A percentile compares a stretch with the other conserved stretches of the same genome.
Evolutionary conservation across 1,140 invertebrate species (phyloP).

Genomic region (Armadillidium nasatum): DNA sequence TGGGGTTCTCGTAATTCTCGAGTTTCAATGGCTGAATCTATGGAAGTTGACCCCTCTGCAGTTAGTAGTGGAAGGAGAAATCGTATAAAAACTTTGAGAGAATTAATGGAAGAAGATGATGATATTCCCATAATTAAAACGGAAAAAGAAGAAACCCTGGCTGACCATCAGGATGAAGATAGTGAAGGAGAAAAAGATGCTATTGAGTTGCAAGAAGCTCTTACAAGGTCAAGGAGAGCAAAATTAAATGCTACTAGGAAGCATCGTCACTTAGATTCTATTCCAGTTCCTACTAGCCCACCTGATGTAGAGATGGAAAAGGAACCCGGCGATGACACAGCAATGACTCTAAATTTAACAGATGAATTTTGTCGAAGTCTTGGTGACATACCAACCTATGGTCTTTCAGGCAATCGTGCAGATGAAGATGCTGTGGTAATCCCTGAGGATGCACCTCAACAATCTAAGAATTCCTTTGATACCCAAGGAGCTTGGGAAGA

Average conservation of each 20-base stretch:
- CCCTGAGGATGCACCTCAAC: constrained; percentile 46
- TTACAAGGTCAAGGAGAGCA: constrained; percentile 36
- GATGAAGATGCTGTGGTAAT: constrained; percentile 73
- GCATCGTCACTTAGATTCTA: too few relatives aligned
- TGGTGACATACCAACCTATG: constrained; percentile 90
- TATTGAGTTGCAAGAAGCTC: constrained; percentile 41
- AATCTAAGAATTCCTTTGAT: constrained; percentile 44
- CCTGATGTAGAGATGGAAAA: too few relatives aligned
- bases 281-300: too few relatives aligned
- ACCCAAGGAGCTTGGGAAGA: constrained; percentile 64
- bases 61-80: background rate
- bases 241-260: constrained; percentile 20
- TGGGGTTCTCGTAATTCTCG: constrained; percentile 39
- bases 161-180: constrained; percentile 17
- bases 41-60: constrained; percentile 35
- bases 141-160: constrained; percentile 19
- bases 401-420: constrained; percentile 54
- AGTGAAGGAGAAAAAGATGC: constrained; percentile 41
- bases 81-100: constrained; percentile 28
- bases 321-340: background rate
- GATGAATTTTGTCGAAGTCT: constrained; percentile 95
- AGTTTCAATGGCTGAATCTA: constrained; percentile 42
- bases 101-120: constrained; percentile 41
- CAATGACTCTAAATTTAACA: constrained; percentile 84
- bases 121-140: constrained; percentile 13